Base-by-base conservation (phyloP, 2,113 vertebrate genomes). In the Xiphias gladius region DNA sequence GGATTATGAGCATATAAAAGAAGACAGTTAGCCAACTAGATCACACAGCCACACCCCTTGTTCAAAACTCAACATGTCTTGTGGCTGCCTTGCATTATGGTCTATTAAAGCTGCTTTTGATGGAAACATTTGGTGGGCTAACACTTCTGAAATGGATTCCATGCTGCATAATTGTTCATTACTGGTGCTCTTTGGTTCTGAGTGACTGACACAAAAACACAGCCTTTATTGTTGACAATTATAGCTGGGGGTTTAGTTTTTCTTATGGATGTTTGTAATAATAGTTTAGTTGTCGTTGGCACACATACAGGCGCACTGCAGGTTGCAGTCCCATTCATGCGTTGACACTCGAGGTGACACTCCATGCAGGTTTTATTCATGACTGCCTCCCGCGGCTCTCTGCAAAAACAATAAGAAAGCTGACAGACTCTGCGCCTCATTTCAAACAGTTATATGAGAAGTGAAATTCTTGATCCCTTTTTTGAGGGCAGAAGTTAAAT, bases 321-420 rank as follows among this genome's bases (percentile, higher is more conserved):
- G 87, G 96, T 97, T 41, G 84, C 63, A 0, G 94, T 95, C 73
- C 92, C 94, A 30, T 97, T 97, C 76, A 96, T 92, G 63, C 81
- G 95, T 11, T 91, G 92, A 88, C 97, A 98, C 88, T 98, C 97
- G 0, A 94, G 85, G 88, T 98, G 95, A 85, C 97, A 98, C 26
- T 89, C 90, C 19, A 95, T 13, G 86, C 97, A 98, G 22, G 89
- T 94, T 65, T 90, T 94, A 71, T 95, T 92, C 80, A 93, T 86
- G 68, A 94, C 87, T 35, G 88, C 94, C 86, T 98, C 97, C 7
- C 96, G 94, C 0, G 93, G 95, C 22, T 96, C 95, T 59, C 97
- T 98, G 91, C 65, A 89, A 57, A 85, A 90, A 68, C 68, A 87
- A 77, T 2, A 37, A 73, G 24, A 85, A 69, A 78, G 64, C 0